Percentiles rank a stretch among this genome's conserved stretches.
phyloP scores from a whole-genome alignment of 2,888 invertebrate species.

The Salticus scenicus region DNA sequence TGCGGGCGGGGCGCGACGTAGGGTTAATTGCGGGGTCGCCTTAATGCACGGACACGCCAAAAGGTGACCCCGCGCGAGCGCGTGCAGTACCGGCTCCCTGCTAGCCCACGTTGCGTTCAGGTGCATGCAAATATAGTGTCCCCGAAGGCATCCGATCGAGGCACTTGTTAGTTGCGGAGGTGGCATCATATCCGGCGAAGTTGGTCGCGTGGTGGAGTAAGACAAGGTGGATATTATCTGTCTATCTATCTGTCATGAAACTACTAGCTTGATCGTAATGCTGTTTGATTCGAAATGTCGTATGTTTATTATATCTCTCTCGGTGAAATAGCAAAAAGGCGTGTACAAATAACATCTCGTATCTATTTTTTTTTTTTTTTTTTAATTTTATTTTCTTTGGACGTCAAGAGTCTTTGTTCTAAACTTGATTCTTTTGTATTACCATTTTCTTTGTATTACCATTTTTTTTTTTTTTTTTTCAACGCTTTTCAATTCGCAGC shows the following conservation, averaged over 20 bases:
- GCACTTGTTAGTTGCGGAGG: background rate
- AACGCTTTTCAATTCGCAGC: too few relatives aligned
- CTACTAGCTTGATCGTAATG: too few relatives aligned
- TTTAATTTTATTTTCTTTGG: too few relatives aligned
- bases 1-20: conserved; percentile 25
- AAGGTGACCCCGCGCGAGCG: conserved; percentile 29
- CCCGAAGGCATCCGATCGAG: background rate
- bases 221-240: conserved; percentile 4
- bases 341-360: too few relatives aligned
- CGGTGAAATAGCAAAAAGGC: too few relatives aligned
- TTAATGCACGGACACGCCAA: conserved; percentile 60
- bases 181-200: background rate
- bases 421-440: too few relatives aligned
- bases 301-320: too few relatives aligned
- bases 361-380: too few relatives aligned
- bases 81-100: conserved; percentile 46
- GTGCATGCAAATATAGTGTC: conserved; percentile 43
- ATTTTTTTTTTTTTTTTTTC: too few relatives aligned
- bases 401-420: too few relatives aligned
- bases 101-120: conserved; percentile 38
- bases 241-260: background rate
- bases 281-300: too few relatives aligned
- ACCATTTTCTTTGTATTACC: too few relatives aligned
- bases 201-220: background rate
- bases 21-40: conserved; percentile 64